Base-by-base conservation (phyloP, 2,888 invertebrate genomes). In the Pilophorus perplexus region DNA sequence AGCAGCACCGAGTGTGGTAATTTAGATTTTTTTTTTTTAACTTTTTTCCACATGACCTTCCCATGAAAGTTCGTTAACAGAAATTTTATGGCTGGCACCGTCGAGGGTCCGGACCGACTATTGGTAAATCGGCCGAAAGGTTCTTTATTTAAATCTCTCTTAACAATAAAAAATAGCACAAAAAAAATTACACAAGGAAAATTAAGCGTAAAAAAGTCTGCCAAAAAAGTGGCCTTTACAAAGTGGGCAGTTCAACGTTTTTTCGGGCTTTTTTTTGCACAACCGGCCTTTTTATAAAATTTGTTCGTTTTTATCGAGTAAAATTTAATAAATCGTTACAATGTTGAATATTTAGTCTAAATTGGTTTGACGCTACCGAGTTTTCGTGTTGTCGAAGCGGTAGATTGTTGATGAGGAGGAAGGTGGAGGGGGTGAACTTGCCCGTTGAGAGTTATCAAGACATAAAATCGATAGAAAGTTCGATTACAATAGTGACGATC, bases 251-350 rank as follows among this genome's bases (percentile, higher is more conserved):
- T 27, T n/a, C 18, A 20, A 14, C 6, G 23, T 22, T 48, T 22
- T 48, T 22, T 10, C 44, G 62, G 62, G 46, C 60, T 46, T 22
- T 67, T 64, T 52, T 22, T 68, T 66, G 68, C 68, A 68, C 68
- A 68, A 66, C 68, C 68, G 66, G 68, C 68, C 68, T 66, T 62
- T 55, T 55, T 16, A 25, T 42, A 59, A 59, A 59, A 40, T 18
- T 22, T 10, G 18, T 57, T 57, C 20, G 38, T 40, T 18, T 33
- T 33, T 1, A n/a, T 40, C 28, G 14, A 28, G 23, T 40, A 42
- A 20, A 25, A 6, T 33, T 6, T 6, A 33, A 8, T 8, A 33
- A 8, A 8, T 33, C 33, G 33, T 6, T 6, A 12, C 33, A 33
- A 33, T 12, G 33, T 12, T 33, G 33, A 33, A 6, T 33, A 12